Percentiles rank a stretch among this genome's conserved stretches.
Conservation (phyloP, 2,113 vertebrate genomes). For the Hystrix brachyura region DNA sequence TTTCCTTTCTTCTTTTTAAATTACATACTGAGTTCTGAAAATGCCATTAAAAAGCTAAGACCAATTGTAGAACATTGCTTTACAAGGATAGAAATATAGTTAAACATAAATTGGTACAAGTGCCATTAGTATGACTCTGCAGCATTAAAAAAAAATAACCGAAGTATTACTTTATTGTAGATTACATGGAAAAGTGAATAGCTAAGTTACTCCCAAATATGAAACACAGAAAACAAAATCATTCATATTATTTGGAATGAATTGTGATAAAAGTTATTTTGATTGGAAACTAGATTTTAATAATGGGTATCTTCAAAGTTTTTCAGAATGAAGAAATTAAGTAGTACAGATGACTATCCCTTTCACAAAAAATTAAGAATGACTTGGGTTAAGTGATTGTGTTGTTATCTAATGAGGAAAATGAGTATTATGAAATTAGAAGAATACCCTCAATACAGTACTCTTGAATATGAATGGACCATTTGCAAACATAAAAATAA, state of each 20-base stretch:
- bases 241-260: conserved; percentile 21
- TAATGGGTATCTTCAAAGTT: neutral
- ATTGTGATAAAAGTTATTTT: conserved; percentile 26
- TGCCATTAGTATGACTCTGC: neutral
- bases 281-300: conserved; percentile 54
- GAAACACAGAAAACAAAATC: conserved; percentile 37
- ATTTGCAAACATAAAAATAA: conserved; percentile 44
- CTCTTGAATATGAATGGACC: conserved; percentile 7
- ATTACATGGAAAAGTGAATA: conserved; percentile 23
- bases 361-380: neutral
- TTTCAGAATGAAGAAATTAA: conserved; percentile 19
- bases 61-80: neutral
- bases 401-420: conserved; percentile 1
- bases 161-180: conserved; percentile 32
- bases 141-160: neutral
- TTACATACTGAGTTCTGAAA: conserved; percentile 52
- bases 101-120: conserved; percentile 33
- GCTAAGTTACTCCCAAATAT: neutral
- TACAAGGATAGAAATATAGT: conserved; percentile 38
- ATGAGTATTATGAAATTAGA: neutral
- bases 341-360: neutral
- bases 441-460: neutral
- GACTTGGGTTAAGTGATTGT: neutral
- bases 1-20: conserved; percentile 39
- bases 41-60: neutral